Evolutionary conservation across 2,113 vertebrate genomes (phyloP), one percentile per base, ranked within the genome.

Genomic region (Psilopsiagon aymara): DNA sequence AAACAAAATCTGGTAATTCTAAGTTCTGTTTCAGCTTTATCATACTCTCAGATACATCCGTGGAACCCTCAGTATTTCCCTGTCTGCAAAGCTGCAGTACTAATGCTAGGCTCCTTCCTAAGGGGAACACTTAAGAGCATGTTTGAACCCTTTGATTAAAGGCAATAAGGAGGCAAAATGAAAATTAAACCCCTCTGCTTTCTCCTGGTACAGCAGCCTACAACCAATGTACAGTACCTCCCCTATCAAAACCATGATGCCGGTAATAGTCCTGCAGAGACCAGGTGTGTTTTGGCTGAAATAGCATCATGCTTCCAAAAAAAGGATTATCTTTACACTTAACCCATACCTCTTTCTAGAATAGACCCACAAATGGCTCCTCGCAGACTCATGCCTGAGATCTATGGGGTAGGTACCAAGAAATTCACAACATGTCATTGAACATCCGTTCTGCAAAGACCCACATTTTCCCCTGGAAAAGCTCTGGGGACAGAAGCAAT

Each of bases 351-450:
- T 21, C 17, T 53, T 60, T 25, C 67, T 7, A 83, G 11, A 71
- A 57, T 19, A 85, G 80, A 31, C 5, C 13, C 37, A 53, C 39
- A 74, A 75, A 70, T 1, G 23, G 29, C 11, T 84, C 69, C 44
- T 71, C 41, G 31, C 4, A 44, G 55, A n/a, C n/a, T 78, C 7
- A 2, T 7, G 20, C 23, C 41, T 5, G 59, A 83, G 41, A 67
- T 37, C 31, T 41, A 5, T 0, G 8, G 35, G 63, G 12, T 68
- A 75, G 0, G 1, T 4, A 63, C 11, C 10, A 17, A 51, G 82
- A 41, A 70, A 2, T 0, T 24, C 78, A 21, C 31, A 16, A 75
- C 53, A 16, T 39, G 47, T 52, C 46, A 86, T 51, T 35, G 9
- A 77, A 73, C 29, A 64, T 18, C 17, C 41, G 35, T 29, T 39